Percentiles rank a stretch among this genome's conserved stretches.
These are phyloP conservation scores for Apistogramma diplotaenia DNA, from an alignment of 2,113 vertebrate species.

Conservation along the genomic window DNA sequence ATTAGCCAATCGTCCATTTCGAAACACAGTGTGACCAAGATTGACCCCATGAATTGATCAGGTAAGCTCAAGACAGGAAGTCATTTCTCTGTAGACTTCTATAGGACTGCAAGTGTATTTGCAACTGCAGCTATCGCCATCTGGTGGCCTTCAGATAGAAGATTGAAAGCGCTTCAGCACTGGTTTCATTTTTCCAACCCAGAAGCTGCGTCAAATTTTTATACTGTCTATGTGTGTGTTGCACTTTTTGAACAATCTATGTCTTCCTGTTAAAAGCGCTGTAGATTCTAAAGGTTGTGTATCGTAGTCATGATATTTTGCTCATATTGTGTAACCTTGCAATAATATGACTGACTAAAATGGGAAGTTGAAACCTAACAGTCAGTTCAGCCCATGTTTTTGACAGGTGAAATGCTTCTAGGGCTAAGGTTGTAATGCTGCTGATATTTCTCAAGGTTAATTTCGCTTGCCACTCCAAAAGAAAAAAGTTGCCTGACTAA, in stretches of 20 bases:
- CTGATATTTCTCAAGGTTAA: background rate
- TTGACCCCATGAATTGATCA: background rate
- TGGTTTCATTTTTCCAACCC: background rate
- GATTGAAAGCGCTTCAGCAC: background rate
- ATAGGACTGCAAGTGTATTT: background rate
- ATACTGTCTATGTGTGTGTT: conserved; percentile 28
- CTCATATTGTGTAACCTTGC: background rate
- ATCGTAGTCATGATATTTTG: background rate
- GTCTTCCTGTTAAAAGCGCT: conserved; percentile 69
- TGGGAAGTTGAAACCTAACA: background rate
- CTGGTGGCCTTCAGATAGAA: background rate
- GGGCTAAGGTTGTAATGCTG: background rate
- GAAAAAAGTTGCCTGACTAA: background rate
- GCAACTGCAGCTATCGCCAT: background rate
- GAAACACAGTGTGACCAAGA: background rate
- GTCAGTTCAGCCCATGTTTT: background rate
- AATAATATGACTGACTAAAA: conserved; percentile 2
- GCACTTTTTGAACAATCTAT: conserved; percentile 65
- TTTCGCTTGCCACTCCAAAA: background rate
- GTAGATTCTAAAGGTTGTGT: background rate
- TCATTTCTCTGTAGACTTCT: background rate
- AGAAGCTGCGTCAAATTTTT: background rate
- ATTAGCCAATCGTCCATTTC: background rate
- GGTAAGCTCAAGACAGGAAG: background rate
- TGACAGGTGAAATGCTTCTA: background rate